Evolutionary conservation across 2,888 invertebrate genomes (phyloP).

Genomic region (Monoplex corrugatus): DNA sequence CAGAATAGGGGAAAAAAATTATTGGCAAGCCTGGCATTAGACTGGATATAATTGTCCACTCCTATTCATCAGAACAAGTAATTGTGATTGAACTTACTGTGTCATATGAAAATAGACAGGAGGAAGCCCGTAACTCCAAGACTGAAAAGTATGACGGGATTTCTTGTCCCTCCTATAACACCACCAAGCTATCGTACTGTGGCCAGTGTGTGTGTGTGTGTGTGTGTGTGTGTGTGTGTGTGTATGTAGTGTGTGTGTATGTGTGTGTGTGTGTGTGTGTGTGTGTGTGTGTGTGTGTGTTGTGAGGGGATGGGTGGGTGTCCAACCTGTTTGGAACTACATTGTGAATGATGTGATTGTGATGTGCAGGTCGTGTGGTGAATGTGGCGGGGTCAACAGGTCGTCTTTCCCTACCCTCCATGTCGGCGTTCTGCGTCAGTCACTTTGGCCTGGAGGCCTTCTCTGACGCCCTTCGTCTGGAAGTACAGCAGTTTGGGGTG

Average conservation of each 20-base stretch:
- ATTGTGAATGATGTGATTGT: background rate
- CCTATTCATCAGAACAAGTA: no score
- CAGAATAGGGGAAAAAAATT: no score
- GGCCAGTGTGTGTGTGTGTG: no score
- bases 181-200: no score
- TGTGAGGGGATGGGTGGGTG: background rate
- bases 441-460: conserved; percentile 75
- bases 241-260: background rate
- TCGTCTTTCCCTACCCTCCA: conserved; percentile 70
- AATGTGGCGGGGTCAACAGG: conserved; percentile 81
- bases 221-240: background rate
- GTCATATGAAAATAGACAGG: no score
- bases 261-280: background rate
- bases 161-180: no score
- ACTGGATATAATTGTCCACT: no score
- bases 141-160: no score
- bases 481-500: conserved; percentile 75
- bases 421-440: conserved; percentile 71
- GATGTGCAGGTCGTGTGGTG: conserved; percentile 79
- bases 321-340: no score
- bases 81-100: no score
- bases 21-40: no score
- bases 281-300: background rate
- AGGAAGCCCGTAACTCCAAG: no score
- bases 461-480: conserved; percentile 73